Conservation (phyloP, 2,113 vertebrate genomes). For the Oncorhynchus kisutch region DNA sequence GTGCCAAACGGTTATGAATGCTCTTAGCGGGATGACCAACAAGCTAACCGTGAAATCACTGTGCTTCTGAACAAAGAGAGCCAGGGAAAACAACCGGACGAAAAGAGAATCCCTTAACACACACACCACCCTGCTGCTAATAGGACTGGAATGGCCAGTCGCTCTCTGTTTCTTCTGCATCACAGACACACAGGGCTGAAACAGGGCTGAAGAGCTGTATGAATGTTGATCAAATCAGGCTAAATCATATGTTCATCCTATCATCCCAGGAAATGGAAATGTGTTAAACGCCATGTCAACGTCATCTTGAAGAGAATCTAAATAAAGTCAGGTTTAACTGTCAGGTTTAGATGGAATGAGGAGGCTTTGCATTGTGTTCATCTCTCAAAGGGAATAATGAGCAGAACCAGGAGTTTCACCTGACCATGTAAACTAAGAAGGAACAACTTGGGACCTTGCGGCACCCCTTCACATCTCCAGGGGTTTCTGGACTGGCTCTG, state of each 20-base stretch:
- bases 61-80: slow-evolving; percentile 63
- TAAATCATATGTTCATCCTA: neutral
- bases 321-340: neutral
- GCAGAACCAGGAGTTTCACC: no score
- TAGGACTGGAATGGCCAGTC: neutral
- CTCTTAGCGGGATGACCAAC: slow-evolving; percentile 60
- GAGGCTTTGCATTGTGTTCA: neutral
- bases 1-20: slow-evolving; percentile 61
- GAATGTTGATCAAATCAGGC: neutral
- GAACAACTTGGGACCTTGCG: no score
- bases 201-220: neutral
- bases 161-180: neutral
- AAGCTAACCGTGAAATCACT: slow-evolving; percentile 66
- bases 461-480: neutral
- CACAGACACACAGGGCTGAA: slow-evolving; percentile 2
- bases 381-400: neutral
- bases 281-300: neutral
- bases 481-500: neutral
- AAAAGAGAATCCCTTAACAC: slow-evolving; percentile 36
- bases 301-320: neutral
- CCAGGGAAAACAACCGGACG: slow-evolving; percentile 48
- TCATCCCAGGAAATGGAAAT: neutral
- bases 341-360: neutral
- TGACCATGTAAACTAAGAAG: no score
- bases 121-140: neutral